Evolutionary conservation across 1,140 invertebrate species (phyloP).

Genomic region (Phortica variegata): DNA sequence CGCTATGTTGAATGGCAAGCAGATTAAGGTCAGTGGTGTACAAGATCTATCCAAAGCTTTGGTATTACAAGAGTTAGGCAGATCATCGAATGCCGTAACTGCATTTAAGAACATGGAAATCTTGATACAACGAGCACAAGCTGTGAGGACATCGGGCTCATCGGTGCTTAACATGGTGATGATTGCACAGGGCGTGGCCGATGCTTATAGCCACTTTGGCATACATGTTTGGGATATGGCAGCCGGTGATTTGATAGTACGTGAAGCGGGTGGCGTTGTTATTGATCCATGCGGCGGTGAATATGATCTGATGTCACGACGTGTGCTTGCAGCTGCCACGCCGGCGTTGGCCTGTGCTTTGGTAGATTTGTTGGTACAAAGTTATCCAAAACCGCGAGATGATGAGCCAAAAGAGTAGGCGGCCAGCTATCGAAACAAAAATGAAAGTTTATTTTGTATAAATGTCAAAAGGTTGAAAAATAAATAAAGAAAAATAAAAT

Average conservation of each 20-base stretch:
- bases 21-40: background rate
- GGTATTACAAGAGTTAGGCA: background rate
- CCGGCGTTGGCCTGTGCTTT: constrained; percentile 71
- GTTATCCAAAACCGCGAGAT: constrained; percentile 3
- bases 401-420: background rate
- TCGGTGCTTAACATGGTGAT: constrained; percentile 87
- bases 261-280: constrained; percentile 86
- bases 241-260: constrained; percentile 79
- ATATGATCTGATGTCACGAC: constrained; percentile 75
- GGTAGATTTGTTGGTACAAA: constrained; percentile 59
- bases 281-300: constrained; percentile 81
- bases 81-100: no score
- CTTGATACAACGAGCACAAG: background rate
- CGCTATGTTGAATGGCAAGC: constrained; percentile 2
- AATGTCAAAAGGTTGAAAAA: no score
- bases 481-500: no score
- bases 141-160: constrained; percentile 72
- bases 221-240: constrained; percentile 88
- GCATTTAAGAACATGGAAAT: no score
- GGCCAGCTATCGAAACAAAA: no score
- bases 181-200: constrained; percentile 80
- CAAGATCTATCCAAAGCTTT: constrained; percentile 9
- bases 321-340: constrained; percentile 74
- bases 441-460: no score
- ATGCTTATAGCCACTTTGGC: constrained; percentile 86